phyloP scores from a whole-genome alignment of 2,888 invertebrate genomes.

The Omphaloscelis lunosa region DNA sequence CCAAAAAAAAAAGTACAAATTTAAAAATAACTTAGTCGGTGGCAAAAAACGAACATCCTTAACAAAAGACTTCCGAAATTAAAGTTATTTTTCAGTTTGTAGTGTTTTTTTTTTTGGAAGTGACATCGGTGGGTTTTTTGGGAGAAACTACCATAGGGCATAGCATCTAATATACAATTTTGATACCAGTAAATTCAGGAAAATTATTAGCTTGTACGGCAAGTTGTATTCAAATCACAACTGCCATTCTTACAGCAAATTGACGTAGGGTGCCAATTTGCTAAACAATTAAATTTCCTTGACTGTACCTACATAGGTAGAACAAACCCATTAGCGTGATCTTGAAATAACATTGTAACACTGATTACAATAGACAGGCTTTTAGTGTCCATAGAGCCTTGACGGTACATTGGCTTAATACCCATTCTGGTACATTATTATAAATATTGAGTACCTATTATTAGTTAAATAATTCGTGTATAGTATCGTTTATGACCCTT shows the following conservation, averaged over 20 bases:
- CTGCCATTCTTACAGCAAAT: not conserved
- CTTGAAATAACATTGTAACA: conserved; percentile 11
- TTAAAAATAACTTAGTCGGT: too few species aligned
- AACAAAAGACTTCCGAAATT: too few species aligned
- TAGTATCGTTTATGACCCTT: not conserved
- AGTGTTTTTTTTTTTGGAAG: too few species aligned
- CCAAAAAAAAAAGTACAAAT: too few species aligned
- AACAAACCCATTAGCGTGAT: conserved; percentile 25
- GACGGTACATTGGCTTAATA: conserved; percentile 17
- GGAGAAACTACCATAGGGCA: too few species aligned
- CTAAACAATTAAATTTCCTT: not conserved
- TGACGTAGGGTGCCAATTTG: not conserved
- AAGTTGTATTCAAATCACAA: not conserved
- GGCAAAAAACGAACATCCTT: too few species aligned
- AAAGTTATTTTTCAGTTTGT: too few species aligned
- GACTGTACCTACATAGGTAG: not conserved
- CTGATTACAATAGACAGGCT: conserved; percentile 23
- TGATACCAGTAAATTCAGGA: not conserved
- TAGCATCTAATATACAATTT: not conserved
- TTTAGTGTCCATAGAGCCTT: conserved; percentile 26
- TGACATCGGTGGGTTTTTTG: too few species aligned
- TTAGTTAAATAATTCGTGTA: not conserved
- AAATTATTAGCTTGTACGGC: too few species aligned
- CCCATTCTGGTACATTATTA: not conserved
- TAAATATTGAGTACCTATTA: not conserved